Evolutionary conservation across 2,113 vertebrate genomes (phyloP).

Genomic region (Vulpes lagopus): DNA sequence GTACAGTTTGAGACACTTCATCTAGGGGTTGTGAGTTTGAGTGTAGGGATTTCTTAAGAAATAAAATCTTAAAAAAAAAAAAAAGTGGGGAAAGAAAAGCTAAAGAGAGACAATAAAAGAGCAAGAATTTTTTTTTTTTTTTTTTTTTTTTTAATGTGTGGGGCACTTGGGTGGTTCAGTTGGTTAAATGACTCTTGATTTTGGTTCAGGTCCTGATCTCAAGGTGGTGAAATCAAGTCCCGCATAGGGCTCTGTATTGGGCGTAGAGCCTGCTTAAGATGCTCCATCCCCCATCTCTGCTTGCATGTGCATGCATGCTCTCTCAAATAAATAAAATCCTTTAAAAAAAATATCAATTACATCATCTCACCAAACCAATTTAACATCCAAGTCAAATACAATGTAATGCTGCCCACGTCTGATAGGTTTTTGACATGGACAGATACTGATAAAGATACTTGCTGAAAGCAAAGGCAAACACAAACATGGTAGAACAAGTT

Average conservation of each 20-base stretch:
- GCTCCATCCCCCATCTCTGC: neutral
- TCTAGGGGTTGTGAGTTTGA: neutral
- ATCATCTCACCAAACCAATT: neutral
- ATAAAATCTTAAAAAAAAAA: neutral
- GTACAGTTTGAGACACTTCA: neutral
- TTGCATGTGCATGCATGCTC: neutral
- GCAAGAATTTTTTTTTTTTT: neutral
- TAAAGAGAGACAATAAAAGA: neutral
- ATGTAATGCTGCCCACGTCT: neutral
- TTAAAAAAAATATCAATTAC: neutral
- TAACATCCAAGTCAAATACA: neutral
- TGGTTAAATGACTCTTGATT: neutral
- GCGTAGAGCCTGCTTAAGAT: neutral
- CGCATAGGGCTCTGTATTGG: neutral
- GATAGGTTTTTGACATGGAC: neutral
- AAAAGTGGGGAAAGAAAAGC: neutral
- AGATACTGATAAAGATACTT: neutral
- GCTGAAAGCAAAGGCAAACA: constrained; percentile 40
- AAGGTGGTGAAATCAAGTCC: neutral
- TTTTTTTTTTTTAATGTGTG: neutral
- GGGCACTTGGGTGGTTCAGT: neutral
- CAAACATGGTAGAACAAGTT: neutral
- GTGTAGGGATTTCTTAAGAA: neutral
- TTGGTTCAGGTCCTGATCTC: neutral
- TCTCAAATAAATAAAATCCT: neutral